These are phyloP conservation scores for Lobophora halterata DNA, from an alignment of 2,888 invertebrate genomes.

Conservation along the genomic window DNA sequence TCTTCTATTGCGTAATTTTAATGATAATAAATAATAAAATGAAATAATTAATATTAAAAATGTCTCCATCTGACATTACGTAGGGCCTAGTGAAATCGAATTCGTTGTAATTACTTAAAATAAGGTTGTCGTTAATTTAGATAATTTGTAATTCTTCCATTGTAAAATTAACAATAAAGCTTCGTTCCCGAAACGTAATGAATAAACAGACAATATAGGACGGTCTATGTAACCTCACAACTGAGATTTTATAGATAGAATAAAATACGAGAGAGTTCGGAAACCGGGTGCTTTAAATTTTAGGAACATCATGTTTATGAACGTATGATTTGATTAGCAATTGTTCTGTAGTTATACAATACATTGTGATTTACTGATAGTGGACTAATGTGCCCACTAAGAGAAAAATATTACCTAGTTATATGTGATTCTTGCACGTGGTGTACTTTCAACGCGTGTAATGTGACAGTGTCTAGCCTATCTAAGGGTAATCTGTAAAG, in stretches of 20 bases:
- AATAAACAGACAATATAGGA: slow-evolving; percentile 73
- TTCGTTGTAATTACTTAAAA: slow-evolving; percentile 71
- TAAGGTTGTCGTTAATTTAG: slow-evolving; percentile 67
- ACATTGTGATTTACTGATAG: slow-evolving; percentile 43
- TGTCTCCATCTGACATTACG: slow-evolving; percentile 73
- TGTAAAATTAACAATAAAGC: slow-evolving; percentile 61
- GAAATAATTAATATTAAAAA: slow-evolving; percentile 62
- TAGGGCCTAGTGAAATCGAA: slow-evolving; percentile 78
- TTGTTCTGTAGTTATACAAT: slow-evolving; percentile 65
- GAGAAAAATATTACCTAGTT: slow-evolving; percentile 10
- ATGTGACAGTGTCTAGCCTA: too few relatives aligned
- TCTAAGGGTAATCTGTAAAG: too few relatives aligned
- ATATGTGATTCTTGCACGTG: slow-evolving; percentile 18
- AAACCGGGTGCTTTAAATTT: slow-evolving; percentile 80
- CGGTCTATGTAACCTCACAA: slow-evolving; percentile 65
- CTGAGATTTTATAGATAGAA: slow-evolving; percentile 72
- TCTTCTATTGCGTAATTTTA: slow-evolving; percentile 80
- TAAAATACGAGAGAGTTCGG: slow-evolving; percentile 78
- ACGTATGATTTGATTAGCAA: slow-evolving; percentile 72
- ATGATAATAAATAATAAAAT: slow-evolving; percentile 57
- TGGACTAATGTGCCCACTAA: slow-evolving; percentile 25
- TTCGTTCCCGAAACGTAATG: slow-evolving; percentile 60
- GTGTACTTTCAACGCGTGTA: too few relatives aligned
- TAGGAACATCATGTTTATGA: slow-evolving; percentile 68
- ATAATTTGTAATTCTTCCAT: slow-evolving; percentile 74